These are phyloP conservation scores for Ploceus nigricollis DNA, from an alignment of 2,113 vertebrate genomes.

Conservation along the genomic window DNA sequence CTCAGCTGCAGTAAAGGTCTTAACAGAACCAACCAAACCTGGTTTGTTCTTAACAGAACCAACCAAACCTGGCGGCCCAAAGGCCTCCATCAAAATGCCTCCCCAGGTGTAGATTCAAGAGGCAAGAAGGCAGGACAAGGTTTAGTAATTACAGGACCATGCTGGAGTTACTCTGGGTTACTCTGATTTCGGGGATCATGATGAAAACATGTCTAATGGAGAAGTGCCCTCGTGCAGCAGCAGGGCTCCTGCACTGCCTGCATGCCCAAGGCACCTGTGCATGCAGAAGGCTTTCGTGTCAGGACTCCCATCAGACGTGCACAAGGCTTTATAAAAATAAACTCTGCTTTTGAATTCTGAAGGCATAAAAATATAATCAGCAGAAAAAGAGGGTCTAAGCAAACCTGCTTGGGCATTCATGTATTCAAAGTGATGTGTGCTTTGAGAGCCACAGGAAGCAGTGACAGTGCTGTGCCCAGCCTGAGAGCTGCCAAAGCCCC, in stretches of 20 bases:
- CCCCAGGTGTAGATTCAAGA: neutral
- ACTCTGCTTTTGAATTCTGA: neutral
- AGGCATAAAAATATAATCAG: conserved; percentile 9
- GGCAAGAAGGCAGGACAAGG: neutral
- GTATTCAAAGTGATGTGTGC: neutral
- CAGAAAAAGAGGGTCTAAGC: neutral
- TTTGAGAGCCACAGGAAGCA: neutral
- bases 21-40: too few relatives aligned
- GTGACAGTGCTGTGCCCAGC: neutral
- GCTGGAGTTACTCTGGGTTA: neutral
- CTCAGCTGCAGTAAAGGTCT: neutral
- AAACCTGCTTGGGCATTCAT: neutral
- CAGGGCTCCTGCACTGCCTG: neutral
- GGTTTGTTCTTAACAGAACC: neutral
- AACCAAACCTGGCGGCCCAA: neutral
- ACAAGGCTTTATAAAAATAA: conserved; percentile 1
- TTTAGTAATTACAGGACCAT: neutral
- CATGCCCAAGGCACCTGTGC: neutral
- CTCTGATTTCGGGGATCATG: neutral
- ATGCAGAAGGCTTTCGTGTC: neutral
- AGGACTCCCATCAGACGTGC: neutral
- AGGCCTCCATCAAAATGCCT: neutral
- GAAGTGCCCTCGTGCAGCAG: neutral
- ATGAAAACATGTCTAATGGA: neutral
- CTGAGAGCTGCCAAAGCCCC: neutral